Base-by-base conservation (phyloP, 2,113 vertebrate genomes). In the Zootoca vivipara region DNA sequence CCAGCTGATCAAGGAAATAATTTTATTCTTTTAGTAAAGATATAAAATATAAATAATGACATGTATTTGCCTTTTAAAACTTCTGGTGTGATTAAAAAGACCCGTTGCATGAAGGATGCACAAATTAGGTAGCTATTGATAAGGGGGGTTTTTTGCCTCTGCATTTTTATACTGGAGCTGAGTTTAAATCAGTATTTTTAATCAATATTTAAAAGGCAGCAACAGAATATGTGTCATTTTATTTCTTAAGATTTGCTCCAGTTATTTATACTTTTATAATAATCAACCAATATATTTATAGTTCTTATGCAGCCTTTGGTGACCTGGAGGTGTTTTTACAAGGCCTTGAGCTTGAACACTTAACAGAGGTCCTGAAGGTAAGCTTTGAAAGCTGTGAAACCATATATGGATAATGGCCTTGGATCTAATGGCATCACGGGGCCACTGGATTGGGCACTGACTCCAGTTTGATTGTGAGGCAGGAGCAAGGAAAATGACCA, bases 271-370 rank as follows among this genome's bases (percentile, higher is more conserved):
- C 70, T 82, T 20, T 77, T 1, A 0, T 78, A 90, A 33, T 93
- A 13, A 33, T 69, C 0, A 40, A 30, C 22, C 58, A 65, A n/a
- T 83, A 4, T 89, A 56, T 96, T 7, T 93, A 65, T 93, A 99
- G 98, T 94, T 97, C 92, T 33, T 94, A 62, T 92, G 96, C 96
- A 92, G 46, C 93, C 58, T 96, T 98, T 79, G 95, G 96, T 96
- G 98, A 98, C 73, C 83, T 98, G 75, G 97, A 98, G 90, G 93
- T 99, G 82, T 96, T 99, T 94, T 97, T 99, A 40, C 97, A 98
- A 86, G 98, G 99, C 62, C 96, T 99, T 78, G 96, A 96, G 87
- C 97, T 99, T 83, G 97, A 97, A 91, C 94, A 98, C 91, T 92
- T 99, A 85, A 84, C 92, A 78, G 97, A 97, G 87, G 85, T 96